A percentile compares a stretch with the other conserved stretches of the same genome.
These are phyloP conservation scores for Crossaster papposus DNA, from an alignment of 53 echinoderm and acorn worm genomes.

Conservation along the genomic window DNA sequence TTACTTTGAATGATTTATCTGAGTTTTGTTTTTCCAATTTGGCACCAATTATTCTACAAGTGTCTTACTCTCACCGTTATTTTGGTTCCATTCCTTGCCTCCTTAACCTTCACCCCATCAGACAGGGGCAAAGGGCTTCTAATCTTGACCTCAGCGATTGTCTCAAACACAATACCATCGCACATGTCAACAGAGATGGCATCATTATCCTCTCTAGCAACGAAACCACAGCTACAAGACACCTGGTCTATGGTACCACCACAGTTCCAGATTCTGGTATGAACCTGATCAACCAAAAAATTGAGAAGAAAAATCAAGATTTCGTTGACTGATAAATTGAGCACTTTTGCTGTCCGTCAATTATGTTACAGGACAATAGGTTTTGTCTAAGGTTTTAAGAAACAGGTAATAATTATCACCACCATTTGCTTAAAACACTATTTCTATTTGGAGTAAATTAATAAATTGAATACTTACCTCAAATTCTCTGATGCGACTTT, in stretches of 20 bases:
- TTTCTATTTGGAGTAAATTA: not conserved
- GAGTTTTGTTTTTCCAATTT: too few species aligned
- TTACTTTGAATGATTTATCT: too few species aligned
- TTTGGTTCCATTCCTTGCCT: conserved; percentile 84
- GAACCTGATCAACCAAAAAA: conserved; percentile 64
- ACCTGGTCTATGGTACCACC: conserved; percentile 75
- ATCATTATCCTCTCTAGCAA: conserved; percentile 96
- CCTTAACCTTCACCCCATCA: conserved; percentile 86
- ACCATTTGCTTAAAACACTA: not conserved
- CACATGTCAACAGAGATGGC: conserved; percentile 98
- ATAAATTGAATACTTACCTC: conserved; percentile 68
- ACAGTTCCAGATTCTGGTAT: conserved; percentile 92
- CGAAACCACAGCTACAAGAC: conserved; percentile 97
- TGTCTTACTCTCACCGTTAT: conserved; percentile 75
- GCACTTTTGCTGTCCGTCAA: not conserved
- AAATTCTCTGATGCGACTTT: conserved; percentile 83
- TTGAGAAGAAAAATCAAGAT: not conserved
- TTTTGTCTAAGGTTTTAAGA: not conserved
- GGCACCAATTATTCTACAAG: too few species aligned
- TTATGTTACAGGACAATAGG: too few species aligned
- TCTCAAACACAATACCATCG: conserved; percentile 73
- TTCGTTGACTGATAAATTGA: not conserved
- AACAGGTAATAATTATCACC: not conserved
- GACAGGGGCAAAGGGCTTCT: conserved; percentile 79
- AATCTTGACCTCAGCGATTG: conserved; percentile 74